Percentiles rank a stretch among this genome's conserved stretches.
These are phyloP conservation scores for Holothuria leucospilota DNA, from an alignment of 53 echinoderm and acorn worm species.

Conservation along the genomic window DNA sequence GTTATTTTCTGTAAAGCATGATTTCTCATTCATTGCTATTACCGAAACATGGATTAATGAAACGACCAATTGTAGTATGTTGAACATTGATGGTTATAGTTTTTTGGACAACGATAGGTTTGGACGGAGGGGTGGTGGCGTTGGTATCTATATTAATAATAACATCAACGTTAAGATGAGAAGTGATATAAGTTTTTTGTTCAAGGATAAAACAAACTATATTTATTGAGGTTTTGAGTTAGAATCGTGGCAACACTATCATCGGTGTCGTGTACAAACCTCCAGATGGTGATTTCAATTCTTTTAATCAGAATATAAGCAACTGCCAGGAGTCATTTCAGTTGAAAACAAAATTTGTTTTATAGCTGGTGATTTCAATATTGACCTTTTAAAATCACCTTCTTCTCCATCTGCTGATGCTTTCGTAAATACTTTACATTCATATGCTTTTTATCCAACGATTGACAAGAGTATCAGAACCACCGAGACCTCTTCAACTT, in stretches of 20 bases:
- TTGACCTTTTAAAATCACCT: constrained; percentile 18
- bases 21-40: constrained; percentile 16
- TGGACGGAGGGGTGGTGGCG: constrained; percentile 20
- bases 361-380: too few relatives aligned
- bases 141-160: neutral
- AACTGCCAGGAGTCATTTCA: neutral
- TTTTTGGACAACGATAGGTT: neutral
- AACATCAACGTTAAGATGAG: neutral
- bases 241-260: constrained; percentile 7
- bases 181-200: neutral
- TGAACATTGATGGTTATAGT: constrained; percentile 21
- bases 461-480: neutral
- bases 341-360: too few relatives aligned
- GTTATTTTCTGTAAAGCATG: constrained; percentile 3
- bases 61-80: constrained; percentile 14
- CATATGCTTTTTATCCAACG: neutral
- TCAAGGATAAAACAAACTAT: too few relatives aligned
- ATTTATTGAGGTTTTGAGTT: constrained; percentile 1
- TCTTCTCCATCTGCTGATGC: neutral
- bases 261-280: neutral
- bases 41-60: constrained; percentile 16
- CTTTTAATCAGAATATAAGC: too few relatives aligned
- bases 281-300: neutral
- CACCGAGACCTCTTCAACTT: neutral
- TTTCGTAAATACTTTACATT: constrained; percentile 8